These are phyloP conservation scores for Uria lomvia DNA, from an alignment of 2,113 vertebrate species.

Conservation along the genomic window DNA sequence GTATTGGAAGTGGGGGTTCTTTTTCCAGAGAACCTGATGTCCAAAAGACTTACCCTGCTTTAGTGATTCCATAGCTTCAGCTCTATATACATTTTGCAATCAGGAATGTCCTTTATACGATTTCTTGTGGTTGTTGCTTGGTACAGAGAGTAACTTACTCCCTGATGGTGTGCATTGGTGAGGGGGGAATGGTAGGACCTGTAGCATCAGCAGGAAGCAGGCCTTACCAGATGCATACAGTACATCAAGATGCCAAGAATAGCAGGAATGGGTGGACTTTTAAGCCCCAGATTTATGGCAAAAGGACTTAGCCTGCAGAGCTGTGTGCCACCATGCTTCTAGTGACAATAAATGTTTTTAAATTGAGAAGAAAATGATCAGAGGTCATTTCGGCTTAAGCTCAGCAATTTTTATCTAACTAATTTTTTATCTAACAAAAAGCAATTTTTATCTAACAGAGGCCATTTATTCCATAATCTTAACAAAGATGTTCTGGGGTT, in stretches of 20 bases:
- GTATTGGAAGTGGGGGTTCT: background rate
- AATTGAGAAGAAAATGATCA: background rate
- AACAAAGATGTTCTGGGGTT: background rate
- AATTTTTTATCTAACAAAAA: too few relatives aligned
- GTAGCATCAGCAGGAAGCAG: background rate
- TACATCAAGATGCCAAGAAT: background rate
- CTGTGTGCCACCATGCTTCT: background rate
- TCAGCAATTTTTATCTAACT: background rate
- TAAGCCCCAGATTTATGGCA: background rate
- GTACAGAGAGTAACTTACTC: background rate
- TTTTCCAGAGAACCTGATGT: background rate
- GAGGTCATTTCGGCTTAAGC: background rate
- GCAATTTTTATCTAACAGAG: background rate
- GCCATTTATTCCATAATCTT: background rate
- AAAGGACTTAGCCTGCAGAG: background rate
- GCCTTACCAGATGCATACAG: background rate
- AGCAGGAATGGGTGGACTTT: background rate
- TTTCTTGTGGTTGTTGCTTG: background rate
- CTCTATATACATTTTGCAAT: background rate
- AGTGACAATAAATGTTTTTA: background rate
- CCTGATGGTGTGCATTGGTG: background rate
- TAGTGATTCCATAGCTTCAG: background rate
- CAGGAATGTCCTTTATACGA: background rate
- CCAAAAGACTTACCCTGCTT: background rate
- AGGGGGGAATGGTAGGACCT: background rate